Evolutionary conservation across 2,113 vertebrate genomes (phyloP).

Genomic region (Vulpes lagopus): DNA sequence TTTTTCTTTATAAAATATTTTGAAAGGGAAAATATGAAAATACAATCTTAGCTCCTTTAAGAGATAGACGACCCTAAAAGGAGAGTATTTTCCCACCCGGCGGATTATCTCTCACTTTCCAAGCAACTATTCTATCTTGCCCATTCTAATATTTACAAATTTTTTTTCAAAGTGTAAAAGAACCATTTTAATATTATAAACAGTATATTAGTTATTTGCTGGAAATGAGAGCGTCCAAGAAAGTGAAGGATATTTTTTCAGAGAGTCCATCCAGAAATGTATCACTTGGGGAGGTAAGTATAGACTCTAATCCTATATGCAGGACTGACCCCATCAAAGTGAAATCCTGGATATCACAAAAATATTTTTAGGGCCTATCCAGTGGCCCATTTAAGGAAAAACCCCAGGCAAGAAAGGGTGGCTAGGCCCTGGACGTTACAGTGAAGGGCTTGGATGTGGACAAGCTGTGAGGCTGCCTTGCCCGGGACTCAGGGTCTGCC

Average conservation of each 20-base stretch:
- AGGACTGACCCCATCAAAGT: background rate
- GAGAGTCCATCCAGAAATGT: background rate
- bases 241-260: background rate
- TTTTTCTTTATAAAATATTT: slow-evolving; percentile 21
- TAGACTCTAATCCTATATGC: background rate
- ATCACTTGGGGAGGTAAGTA: background rate
- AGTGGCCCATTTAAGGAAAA: background rate
- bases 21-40: slow-evolving; percentile 29
- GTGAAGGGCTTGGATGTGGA: background rate
- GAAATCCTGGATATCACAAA: background rate
- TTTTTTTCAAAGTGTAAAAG: background rate
- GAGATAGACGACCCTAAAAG: background rate
- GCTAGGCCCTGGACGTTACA: background rate
- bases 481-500: accelerated
- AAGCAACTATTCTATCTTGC: background rate
- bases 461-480: background rate
- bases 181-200: background rate
- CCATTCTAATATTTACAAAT: background rate
- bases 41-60: background rate
- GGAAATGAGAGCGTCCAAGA: background rate
- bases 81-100: background rate
- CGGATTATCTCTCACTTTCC: background rate
- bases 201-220: background rate
- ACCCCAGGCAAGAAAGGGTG: background rate
- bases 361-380: background rate